Evolutionary conservation across 1,140 invertebrate genomes (phyloP), one percentile per base, ranked within the genome.

Genomic region (Pararge aegeria): DNA sequence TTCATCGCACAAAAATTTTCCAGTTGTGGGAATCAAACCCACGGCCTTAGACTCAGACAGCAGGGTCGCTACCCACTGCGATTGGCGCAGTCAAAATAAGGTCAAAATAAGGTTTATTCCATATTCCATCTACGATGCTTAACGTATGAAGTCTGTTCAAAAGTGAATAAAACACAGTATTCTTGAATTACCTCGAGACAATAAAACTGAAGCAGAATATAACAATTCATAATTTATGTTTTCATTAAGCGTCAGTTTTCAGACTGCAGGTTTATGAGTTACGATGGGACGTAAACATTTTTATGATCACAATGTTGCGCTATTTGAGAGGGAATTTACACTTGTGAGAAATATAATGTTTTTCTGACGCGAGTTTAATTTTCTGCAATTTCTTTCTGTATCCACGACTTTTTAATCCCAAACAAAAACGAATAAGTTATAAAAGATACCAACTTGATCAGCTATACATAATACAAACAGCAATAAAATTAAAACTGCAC

Each of bases 151-250:
- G n/a, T n/a, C n/a, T n/a, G 10, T 34, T 34, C 30, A 34, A 34
- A 34, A n/a, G 7, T 34, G 3, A 34, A 12, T 12, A 34, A 10
- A 34, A 34, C 30, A 34, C 30, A 12, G 3, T 12, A 1, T 34
- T n/a, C 10, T 34, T 12, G n/a, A 34, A 34, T 34, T 34, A 34
- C 10, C 30, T 34, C 7, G 10, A 34, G 30, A n/a, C 30, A 34
- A 34, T 34, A 34, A 34, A 34, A 34, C 30, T 34, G 30, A 12
- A 34, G 12, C 7, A n/a, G 30, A 34, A 34, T 34, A 34, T 34
- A 34, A 34, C 30, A 34, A 34, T 34, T 34, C 30, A 52, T 52
- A 52, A 52, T 52, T 52, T 37, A 52, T 52, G 50, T 52, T 52
- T 52, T 52, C 50, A 52, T 52, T 52, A 52, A 34, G 15, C 27